phyloP scores from a whole-genome alignment of 2,113 vertebrate genomes.

The Dascyllus trimaculatus region DNA sequence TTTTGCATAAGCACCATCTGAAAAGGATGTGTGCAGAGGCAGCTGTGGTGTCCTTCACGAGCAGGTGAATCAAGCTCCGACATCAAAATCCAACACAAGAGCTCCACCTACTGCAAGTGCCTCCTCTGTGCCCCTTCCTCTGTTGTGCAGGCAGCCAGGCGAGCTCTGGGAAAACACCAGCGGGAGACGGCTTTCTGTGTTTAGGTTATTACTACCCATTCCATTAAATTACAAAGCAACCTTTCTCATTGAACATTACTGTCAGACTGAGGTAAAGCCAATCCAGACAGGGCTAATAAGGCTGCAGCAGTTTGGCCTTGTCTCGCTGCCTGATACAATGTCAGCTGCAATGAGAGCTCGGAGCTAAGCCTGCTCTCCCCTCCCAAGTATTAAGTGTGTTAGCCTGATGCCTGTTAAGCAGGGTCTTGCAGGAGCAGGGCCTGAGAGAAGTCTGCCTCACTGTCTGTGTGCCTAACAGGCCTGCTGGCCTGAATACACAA shows the following conservation, averaged over 20 bases:
- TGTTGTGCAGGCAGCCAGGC: conserved; percentile 53
- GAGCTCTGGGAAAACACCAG: conserved; percentile 50
- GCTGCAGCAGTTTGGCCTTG: conserved; percentile 54
- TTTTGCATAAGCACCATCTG: conserved; percentile 53
- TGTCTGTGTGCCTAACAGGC: conserved; percentile 67
- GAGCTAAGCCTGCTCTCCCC: conserved; percentile 59
- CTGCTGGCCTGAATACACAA: conserved; percentile 72
- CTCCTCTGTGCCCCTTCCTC: conserved; percentile 62
- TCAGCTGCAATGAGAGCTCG: conserved; percentile 61
- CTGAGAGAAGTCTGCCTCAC: conserved; percentile 62
- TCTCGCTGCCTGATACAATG: conserved; percentile 60
- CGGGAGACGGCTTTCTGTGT: conserved; percentile 19
- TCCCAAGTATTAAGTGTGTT: conserved; percentile 63
- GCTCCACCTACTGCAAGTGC: conserved; percentile 85
- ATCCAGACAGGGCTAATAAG: conserved; percentile 65
- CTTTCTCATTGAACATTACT: conserved; percentile 46
- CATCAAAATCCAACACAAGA: conserved; percentile 84
- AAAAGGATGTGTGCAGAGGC: conserved; percentile 20
- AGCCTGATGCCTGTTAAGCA: conserved; percentile 76
- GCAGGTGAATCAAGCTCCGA: conserved; percentile 75
- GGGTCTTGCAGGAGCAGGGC: conserved; percentile 66
- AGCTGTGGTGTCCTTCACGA: conserved; percentile 65
- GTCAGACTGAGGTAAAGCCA: conserved; percentile 42
- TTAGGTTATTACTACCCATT: conserved; percentile 40
- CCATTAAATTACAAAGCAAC: conserved; percentile 52